A percentile compares a stretch with the other conserved stretches of the same genome.
Evolutionary conservation across 2,888 invertebrate species (phyloP).

Genomic region (Mechanitis mazaeus): DNA sequence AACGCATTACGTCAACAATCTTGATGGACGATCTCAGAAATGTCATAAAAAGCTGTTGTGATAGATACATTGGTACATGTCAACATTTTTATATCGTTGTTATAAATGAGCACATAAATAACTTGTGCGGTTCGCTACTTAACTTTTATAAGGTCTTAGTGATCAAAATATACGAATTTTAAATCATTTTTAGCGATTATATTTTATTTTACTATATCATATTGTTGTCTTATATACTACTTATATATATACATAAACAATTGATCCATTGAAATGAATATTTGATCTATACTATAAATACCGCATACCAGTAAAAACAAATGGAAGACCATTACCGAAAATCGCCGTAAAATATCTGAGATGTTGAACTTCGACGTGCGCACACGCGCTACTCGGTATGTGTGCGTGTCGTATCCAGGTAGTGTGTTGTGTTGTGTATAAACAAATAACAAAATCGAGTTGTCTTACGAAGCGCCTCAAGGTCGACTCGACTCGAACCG

Average conservation of each 20-base stretch:
- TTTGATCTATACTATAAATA: conserved; percentile 51
- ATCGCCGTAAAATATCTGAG: conserved; percentile 70
- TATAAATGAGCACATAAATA: not conserved
- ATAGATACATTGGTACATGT: conserved; percentile 38
- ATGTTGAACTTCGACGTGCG: conserved; percentile 55
- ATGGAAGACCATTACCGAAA: conserved; percentile 69
- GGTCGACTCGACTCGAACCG: conserved; percentile 50
- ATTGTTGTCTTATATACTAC: not conserved
- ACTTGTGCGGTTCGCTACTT: not conserved
- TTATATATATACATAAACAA: not conserved
- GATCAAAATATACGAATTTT: too few species aligned
- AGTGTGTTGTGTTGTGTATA: conserved; percentile 75
- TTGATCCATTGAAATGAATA: conserved; percentile 56
- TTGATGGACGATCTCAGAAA: conserved; percentile 28
- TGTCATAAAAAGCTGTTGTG: conserved; percentile 14
- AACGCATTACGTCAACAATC: conserved; percentile 48
- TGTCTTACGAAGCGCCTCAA: conserved; percentile 71
- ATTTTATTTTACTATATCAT: too few species aligned
- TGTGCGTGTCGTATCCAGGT: conserved; percentile 57
- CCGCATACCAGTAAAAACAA: conserved; percentile 63
- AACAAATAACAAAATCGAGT: conserved; percentile 76
- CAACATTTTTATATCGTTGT: conserved; percentile 36
- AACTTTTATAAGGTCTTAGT: not conserved
- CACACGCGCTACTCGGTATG: conserved; percentile 30
- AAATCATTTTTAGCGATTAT: too few species aligned